Base-by-base conservation (phyloP, 2,113 vertebrate species). In the Alectura lathami region DNA sequence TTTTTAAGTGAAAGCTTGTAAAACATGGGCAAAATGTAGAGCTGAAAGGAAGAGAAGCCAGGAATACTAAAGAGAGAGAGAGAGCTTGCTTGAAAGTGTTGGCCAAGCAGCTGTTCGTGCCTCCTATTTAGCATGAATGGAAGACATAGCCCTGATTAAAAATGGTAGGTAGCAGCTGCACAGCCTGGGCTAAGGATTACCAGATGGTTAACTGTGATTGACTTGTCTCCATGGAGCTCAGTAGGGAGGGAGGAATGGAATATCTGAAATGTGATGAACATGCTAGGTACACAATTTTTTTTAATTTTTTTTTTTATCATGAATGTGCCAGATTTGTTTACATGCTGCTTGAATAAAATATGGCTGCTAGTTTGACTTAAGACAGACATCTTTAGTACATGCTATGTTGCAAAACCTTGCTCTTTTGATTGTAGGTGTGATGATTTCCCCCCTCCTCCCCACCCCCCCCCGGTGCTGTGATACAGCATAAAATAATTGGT, bases 171-270 rank as follows among this genome's bases (percentile, higher is more conserved):
- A 98, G 97, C 97, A 98, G 98, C 97, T 98, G 98, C 96, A 97
- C 93, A 93, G 93, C 95, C 98, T 97, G 94, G 94, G 96, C 97
- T 97, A 97, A 98, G 96, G 96, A 94, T 94, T 95, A 95, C 97
- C 98, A 98, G 97, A 98, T 98, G 98, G 98, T 96, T 96, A 96
- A 86, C 94, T 97, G 94, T 96, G 94, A 97, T 97, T 97, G 97
- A 97, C 97, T 97, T 95, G 97, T 97, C 97, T 98, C 97, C 97
- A 97, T 59, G 63, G 96, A 97, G 92, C 97, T 96, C 87, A 40
- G 82, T 95, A 73, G 93, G 89, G 91, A 92, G 95, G 92, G 95
- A 96, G 95, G 92, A 76, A 93, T 88, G 91, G 89, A 93, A 86
- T 94, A 95, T 86, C 77, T 86, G 78, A 97, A 96, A 93, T 97